Evolutionary conservation across 2,888 invertebrate species (phyloP), one percentile per base, ranked within the genome.

Genomic region (Cryptocephalus primarius): DNA sequence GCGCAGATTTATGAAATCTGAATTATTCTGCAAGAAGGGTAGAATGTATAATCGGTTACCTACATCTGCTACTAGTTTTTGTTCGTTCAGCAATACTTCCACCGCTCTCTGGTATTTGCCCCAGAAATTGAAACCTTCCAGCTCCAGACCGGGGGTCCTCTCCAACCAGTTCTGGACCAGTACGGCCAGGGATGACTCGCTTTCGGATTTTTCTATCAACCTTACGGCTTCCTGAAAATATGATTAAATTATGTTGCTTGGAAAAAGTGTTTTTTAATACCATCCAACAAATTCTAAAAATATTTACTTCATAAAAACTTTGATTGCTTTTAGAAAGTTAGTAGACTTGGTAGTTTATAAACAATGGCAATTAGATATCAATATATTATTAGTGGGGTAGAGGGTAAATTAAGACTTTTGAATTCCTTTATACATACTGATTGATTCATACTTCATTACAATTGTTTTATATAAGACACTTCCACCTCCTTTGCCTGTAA

Each of bases 131-230:
- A 94, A 95, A 1, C 87, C 89, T 44, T 79, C 74, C 1, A 78
- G 72, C 63, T 89, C 88, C 14, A 96, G 74, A 0, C 96, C 96
- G 0, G 97, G 97, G 0, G 95, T 96, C 40, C 96, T 75, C 59
- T 93, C 93, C 51, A 97, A 70, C 97, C 97, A 97, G 40, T 85
- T 76, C 68, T 95, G 87, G 22, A 99, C 86, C 31, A 97, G 74
- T 44, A 82, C 82, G 36, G 88, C 76, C 8, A 99, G 75, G 0
- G 94, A 90, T 1, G 90, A 91, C 56, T 92, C 88, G 8, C 75
- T 74, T 68, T 93, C 88, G 0, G 93, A 93, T 45, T 67, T 66
- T 53, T 76, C 74, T 34, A 82, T 73, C 34, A 76, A 72, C 42
- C 71, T 68, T 44, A 78, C 67, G 31, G 83, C 79, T 43, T 59